phyloP scores from a whole-genome alignment of 2,888 invertebrate species.

The Thymelicus lineola region DNA sequence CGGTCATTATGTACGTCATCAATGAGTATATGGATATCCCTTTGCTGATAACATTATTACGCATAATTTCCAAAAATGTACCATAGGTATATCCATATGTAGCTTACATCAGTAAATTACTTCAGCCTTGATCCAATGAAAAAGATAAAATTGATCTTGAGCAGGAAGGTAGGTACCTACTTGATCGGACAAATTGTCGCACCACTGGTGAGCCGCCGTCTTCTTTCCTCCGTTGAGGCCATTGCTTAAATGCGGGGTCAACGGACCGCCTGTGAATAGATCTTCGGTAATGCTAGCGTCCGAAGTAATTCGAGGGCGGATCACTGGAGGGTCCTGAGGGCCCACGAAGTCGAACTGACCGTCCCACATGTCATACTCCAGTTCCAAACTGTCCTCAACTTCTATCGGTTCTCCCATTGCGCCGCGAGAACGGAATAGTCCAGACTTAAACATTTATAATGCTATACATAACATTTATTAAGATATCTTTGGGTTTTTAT shows the following conservation, averaged over 20 bases:
- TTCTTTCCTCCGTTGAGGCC: constrained; percentile 84
- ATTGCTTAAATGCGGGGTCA: constrained; percentile 76
- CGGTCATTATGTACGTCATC: constrained; percentile 27
- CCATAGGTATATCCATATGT: neutral
- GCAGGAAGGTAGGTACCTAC: constrained; percentile 64
- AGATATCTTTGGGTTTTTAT: constrained; percentile 71
- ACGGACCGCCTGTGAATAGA: constrained; percentile 76
- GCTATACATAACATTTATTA: constrained; percentile 52
- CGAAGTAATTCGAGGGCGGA: constrained; percentile 68
- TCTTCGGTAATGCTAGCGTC: constrained; percentile 76
- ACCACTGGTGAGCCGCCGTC: constrained; percentile 84
- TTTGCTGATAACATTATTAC: constrained; percentile 1
- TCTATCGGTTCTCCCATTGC: constrained; percentile 78
- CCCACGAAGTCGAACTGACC: constrained; percentile 95
- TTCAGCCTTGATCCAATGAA: no score
- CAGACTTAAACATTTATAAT: constrained; percentile 79
- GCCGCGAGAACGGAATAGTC: constrained; percentile 74
- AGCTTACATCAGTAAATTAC: neutral
- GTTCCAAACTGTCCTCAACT: constrained; percentile 86
- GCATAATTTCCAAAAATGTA: neutral
- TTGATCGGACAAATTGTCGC: constrained; percentile 86
- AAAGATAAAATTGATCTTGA: no score
- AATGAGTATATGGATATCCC: constrained; percentile 14
- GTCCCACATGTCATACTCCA: constrained; percentile 95
- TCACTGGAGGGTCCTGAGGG: constrained; percentile 74